Evolutionary conservation across 2,113 vertebrate species (phyloP).

Genomic region (Phalacrocorax aristotelis): DNA sequence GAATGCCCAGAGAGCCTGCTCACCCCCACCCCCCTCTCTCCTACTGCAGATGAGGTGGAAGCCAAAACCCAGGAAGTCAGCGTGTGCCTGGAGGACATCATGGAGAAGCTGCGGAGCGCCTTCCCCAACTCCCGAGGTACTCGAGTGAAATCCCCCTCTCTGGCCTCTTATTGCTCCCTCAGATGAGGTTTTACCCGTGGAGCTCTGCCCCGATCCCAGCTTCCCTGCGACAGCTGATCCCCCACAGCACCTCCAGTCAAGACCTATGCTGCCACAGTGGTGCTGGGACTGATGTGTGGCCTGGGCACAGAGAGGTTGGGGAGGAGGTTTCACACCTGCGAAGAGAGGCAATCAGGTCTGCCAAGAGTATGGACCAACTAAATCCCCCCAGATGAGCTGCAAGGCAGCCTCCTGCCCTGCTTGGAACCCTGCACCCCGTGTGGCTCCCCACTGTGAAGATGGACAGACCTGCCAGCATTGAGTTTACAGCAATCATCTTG

Average conservation of each 20-base stretch:
- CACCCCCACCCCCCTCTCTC: background rate
- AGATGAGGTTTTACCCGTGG: background rate
- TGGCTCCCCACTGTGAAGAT: background rate
- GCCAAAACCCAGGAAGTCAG: conserved; percentile 88
- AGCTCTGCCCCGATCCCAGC: background rate
- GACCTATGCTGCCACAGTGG: background rate
- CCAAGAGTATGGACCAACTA: background rate
- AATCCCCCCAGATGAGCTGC: background rate
- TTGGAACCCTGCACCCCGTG: rapidly evolving
- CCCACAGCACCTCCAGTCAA: background rate
- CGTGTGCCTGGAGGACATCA: conserved; percentile 94
- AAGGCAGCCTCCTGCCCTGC: background rate
- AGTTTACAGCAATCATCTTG: background rate
- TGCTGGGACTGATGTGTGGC: background rate
- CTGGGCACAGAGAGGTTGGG: background rate
- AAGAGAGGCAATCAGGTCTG: background rate
- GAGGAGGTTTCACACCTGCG: background rate
- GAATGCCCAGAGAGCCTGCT: background rate
- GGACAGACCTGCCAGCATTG: background rate
- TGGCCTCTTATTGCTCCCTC: conserved; percentile 56
- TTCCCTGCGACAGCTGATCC: background rate
- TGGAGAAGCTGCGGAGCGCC: conserved; percentile 93
- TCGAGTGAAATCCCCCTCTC: conserved; percentile 56
- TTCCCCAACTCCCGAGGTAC: conserved; percentile 84
- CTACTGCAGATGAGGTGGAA: conserved; percentile 82